Percentiles rank a stretch among this genome's conserved stretches.
Evolutionary conservation across 2,113 vertebrate species (phyloP).

Genomic region (Alaudala cheleensis): DNA sequence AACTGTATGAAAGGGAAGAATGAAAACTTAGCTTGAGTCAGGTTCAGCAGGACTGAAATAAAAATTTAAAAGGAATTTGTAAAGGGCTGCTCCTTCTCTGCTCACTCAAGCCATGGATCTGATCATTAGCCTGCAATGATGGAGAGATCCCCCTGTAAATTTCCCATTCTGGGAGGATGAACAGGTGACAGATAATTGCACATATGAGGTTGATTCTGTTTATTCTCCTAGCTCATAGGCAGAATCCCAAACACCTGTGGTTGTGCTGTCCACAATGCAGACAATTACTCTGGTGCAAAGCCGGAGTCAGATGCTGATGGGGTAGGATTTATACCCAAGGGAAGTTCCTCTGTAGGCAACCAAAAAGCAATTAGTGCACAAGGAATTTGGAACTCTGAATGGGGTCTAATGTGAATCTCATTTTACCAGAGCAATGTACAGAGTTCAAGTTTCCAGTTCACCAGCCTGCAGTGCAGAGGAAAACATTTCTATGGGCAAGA

Average conservation of each 20-base stretch:
- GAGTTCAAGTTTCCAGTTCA: background rate
- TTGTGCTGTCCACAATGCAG: background rate
- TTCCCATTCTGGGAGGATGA: background rate
- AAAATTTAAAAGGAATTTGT: background rate
- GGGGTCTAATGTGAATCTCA: background rate
- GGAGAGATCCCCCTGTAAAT: background rate
- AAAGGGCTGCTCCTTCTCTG: background rate
- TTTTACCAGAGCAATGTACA: background rate
- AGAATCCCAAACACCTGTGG: background rate
- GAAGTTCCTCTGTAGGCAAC: background rate
- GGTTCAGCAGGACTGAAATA: background rate
- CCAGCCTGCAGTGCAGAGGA: background rate
- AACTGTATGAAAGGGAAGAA: background rate
- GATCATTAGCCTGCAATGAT: background rate
- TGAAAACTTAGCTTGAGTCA: background rate
- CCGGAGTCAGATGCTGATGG: background rate
- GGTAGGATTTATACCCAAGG: background rate
- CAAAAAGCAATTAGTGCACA: background rate
- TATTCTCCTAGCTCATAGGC: background rate
- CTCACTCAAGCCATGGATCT: background rate
- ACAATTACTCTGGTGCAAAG: background rate
- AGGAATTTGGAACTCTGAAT: background rate
- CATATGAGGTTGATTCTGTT: background rate
- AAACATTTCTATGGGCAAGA: background rate
- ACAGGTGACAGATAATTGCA: background rate